A percentile compares a stretch with the other conserved stretches of the same genome.
phyloP scores from a whole-genome alignment of 2,797 vertebrate genomes.

The Hybognathus amarus region DNA sequence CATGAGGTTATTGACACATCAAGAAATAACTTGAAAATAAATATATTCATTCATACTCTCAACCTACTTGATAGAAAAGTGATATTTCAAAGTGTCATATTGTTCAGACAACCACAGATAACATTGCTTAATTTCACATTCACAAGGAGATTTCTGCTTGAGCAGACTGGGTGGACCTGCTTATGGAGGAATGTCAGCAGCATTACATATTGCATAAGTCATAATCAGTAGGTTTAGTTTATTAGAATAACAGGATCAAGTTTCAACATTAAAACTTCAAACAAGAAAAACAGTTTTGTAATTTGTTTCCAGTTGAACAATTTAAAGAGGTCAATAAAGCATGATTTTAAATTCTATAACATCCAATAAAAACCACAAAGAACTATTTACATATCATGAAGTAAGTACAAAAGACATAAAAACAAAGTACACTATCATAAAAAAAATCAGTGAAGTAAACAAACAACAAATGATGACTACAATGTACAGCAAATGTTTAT shows the following conservation, averaged over 20 bases:
- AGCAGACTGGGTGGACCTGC: too few species aligned
- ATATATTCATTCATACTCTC: background rate
- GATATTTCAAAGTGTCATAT: background rate
- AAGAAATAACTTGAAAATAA: background rate
- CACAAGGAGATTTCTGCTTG: background rate
- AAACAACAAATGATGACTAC: background rate
- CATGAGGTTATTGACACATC: too few species aligned
- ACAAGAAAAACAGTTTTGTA: background rate
- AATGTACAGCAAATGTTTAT: constrained; percentile 13
- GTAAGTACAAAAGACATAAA: constrained; percentile 30
- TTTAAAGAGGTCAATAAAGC: background rate
- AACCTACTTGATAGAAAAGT: too few species aligned
- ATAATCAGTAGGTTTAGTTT: constrained; percentile 10
- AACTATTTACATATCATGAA: constrained; percentile 54
- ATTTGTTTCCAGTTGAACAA: background rate
- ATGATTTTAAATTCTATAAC: background rate
- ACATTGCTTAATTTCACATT: background rate
- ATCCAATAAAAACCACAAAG: constrained; percentile 21
- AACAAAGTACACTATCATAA: constrained; percentile 30
- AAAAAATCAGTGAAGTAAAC: constrained; percentile 17
- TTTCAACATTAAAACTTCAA: background rate
- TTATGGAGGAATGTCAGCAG: background rate
- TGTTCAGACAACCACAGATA: background rate
- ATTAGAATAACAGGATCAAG: constrained; percentile 9
- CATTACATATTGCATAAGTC: background rate